Percentiles rank a stretch among this genome's conserved stretches.
Evolutionary conservation across 2,797 vertebrate genomes (phyloP).

Genomic region (Gadopsis marmoratus): DNA sequence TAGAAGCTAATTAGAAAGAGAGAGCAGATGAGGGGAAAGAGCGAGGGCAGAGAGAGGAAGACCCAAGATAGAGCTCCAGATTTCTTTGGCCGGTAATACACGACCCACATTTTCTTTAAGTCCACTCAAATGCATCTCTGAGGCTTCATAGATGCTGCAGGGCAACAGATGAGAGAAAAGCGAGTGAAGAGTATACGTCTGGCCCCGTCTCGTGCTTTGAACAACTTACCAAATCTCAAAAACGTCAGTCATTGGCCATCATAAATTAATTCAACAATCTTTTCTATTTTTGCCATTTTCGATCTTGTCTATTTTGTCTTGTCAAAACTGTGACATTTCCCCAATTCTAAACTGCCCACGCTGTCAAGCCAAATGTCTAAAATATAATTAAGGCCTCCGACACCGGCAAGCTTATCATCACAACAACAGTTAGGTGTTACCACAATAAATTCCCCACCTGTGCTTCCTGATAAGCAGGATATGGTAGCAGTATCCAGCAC

Average conservation of each 20-base stretch:
- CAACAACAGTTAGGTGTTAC: too few species aligned
- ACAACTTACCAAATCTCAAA: too few species aligned
- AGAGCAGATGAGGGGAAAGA: conserved; percentile 78
- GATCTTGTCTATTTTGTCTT: background rate
- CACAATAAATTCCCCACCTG: background rate
- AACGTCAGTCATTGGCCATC: background rate
- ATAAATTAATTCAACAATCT: background rate
- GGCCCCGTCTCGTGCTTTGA: background rate
- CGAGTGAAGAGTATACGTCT: conserved; percentile 8
- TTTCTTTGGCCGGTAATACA: conserved; percentile 59
- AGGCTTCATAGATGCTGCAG: conserved; percentile 38
- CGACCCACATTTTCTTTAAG: conserved; percentile 71
- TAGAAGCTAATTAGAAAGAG: conserved; percentile 84
- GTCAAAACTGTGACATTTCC: background rate
- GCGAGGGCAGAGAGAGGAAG: conserved; percentile 69
- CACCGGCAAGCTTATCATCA: background rate
- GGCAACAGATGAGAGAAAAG: conserved; percentile 37
- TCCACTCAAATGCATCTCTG: conserved; percentile 47
- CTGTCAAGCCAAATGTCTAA: background rate
- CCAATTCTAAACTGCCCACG: background rate
- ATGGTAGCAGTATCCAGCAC: background rate
- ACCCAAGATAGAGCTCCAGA: conserved; percentile 65
- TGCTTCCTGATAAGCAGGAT: background rate
- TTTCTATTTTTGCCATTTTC: background rate
- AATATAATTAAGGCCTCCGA: background rate